Evolutionary conservation across 2,888 invertebrate species (phyloP), one percentile per base, ranked within the genome.

Genomic region (Fragum whitleyi): DNA sequence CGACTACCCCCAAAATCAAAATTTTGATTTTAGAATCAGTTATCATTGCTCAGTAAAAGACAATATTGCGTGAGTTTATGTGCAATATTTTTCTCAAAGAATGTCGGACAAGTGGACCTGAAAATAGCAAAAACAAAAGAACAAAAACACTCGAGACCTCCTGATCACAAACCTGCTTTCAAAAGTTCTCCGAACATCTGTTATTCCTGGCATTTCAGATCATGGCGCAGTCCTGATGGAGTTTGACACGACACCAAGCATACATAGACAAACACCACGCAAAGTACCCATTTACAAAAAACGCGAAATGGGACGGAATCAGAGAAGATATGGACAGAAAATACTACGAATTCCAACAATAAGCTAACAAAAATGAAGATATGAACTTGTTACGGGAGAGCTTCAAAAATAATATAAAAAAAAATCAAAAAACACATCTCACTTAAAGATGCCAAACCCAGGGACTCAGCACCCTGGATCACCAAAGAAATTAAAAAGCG

Each of bases 131-230:
- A n/a, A n/a, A n/a, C n/a, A n/a, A 16, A 62, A 81, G 36, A 74
- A 72, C 26, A 19, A 53, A 5, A 79, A 86, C 69, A 82, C 74
- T 1, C 67, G 80, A 0, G 86, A 86, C 57, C 78, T 86, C 21
- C 0, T 85, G 14, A 57, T 85, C 19, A 86, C 86, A 6, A 85
- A 85, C 59, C 47, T 57, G 9, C 86, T 82, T 28, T 53, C 42
- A 16, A 62, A 61, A 6, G 71, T 81, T 0, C 47, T 55, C 0
- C 26, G 81, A 26, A 39, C 55, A 6, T 39, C 62, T 11, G 47
- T 61, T 14, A 76, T 85, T 16, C 86, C 83, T 23, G 82, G 85
- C 7, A 70, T 85, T 1, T 77, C 77, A 6, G 80, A 85, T 59
- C 85, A 85, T 65, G 85, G 80, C 32, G 65, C 74, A 16, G 79